Conservation (phyloP, 2,888 invertebrate species). For the Luperina testacea region DNA sequence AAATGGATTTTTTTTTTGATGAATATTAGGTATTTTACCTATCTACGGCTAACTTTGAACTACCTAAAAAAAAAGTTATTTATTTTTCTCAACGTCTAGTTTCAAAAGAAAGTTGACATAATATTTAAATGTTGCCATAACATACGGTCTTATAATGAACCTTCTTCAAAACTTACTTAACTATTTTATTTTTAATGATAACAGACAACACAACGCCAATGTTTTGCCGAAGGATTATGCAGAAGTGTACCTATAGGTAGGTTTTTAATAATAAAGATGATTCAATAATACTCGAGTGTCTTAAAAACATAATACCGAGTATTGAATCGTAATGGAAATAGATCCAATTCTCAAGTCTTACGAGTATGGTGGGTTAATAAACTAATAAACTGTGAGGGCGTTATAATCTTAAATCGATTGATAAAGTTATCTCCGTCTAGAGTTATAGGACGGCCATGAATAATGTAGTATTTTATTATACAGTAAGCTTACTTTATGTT, state of each 20-base stretch:
- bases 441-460: constrained; percentile 48
- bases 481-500: constrained; percentile 15
- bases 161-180: not conserved
- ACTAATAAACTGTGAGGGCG: constrained; percentile 43
- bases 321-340: not conserved
- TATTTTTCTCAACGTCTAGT: not conserved
- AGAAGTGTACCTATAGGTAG: too few species aligned
- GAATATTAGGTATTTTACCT: too few species aligned
- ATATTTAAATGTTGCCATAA: not conserved
- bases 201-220: too few species aligned
- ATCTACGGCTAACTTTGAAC: too few species aligned
- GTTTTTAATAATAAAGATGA: not conserved
- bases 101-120: not conserved
- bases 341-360: constrained; percentile 19
- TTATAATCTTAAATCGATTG: constrained; percentile 54
- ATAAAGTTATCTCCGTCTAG: constrained; percentile 41
- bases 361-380: constrained; percentile 14
- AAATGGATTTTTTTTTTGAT: too few species aligned
- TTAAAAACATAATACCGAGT: not conserved
- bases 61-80: not conserved
- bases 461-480: constrained; percentile 44
- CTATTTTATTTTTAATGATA: too few species aligned
- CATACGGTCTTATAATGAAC: not conserved
- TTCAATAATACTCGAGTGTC: not conserved
- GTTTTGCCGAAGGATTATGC: too few species aligned